Evolutionary conservation across 1,140 invertebrate genomes (phyloP).

Genomic region (Metopolophium dirhodum): DNA sequence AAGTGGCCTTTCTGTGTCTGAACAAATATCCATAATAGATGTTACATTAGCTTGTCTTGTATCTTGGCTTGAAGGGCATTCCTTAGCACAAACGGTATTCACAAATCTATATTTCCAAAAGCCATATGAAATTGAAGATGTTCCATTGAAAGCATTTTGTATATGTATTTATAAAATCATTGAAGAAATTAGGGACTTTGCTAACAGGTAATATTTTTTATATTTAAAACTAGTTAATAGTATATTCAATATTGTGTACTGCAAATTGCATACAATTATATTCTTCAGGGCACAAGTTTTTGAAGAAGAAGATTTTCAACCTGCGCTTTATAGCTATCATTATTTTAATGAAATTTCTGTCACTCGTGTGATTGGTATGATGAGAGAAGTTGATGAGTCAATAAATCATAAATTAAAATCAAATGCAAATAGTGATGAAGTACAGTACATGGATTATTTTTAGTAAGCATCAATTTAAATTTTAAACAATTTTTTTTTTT

Average conservation of each 20-base stretch:
- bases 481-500: constrained; percentile 59
- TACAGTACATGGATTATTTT: not conserved
- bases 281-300: constrained; percentile 74
- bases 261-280: not conserved
- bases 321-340: constrained; percentile 90
- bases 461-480: not conserved
- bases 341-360: constrained; percentile 84
- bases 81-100: constrained; percentile 95
- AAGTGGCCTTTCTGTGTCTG: constrained; percentile 73
- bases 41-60: constrained; percentile 90
- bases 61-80: constrained; percentile 94
- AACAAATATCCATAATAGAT: constrained; percentile 91
- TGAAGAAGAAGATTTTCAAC: constrained; percentile 96
- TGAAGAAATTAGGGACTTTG: constrained; percentile 88
- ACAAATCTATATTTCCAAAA: constrained; percentile 96
- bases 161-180: constrained; percentile 89
- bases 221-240: not conserved
- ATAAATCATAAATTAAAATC: constrained; percentile 63
- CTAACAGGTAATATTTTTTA: constrained; percentile 71
- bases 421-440: constrained; percentile 24
- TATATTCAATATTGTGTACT: not conserved
- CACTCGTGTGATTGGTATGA: constrained; percentile 78
- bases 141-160: constrained; percentile 83
- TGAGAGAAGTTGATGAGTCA: constrained; percentile 93
- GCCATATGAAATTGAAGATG: constrained; percentile 84